Percentiles rank a stretch among this genome's conserved stretches.
phyloP scores from a whole-genome alignment of 2,113 vertebrate genomes.

The Leptocoma aspasia region DNA sequence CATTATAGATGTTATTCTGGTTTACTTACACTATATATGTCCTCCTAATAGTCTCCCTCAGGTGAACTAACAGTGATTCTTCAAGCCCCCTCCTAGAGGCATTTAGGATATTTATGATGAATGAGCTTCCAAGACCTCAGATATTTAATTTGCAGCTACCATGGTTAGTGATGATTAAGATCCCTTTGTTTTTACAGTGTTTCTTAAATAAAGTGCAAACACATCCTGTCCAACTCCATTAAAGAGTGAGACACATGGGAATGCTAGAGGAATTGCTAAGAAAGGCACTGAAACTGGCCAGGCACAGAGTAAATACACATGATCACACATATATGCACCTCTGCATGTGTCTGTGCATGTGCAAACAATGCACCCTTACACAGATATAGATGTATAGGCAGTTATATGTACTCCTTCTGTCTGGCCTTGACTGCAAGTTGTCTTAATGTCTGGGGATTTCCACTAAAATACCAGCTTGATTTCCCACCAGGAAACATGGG shows the following conservation, averaged over 20 bases:
- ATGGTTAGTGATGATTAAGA: constrained; percentile 55
- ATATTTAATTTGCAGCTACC: constrained; percentile 42
- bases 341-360: background rate
- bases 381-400: background rate
- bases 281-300: background rate
- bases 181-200: constrained; percentile 31
- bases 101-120: background rate
- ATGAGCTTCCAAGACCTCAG: constrained; percentile 20
- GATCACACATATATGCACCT: background rate
- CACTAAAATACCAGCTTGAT: constrained; percentile 47
- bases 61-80: background rate
- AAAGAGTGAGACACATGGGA: background rate
- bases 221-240: background rate
- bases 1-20: background rate
- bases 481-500: constrained; percentile 44
- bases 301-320: background rate
- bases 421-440: background rate
- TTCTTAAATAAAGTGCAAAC: constrained; percentile 45
- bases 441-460: constrained; percentile 12
- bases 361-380: background rate
- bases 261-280: background rate
- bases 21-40: background rate
- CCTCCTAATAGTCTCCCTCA: background rate
- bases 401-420: background rate
- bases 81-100: background rate